These are phyloP conservation scores for Acanthurus leucopareius DNA, from an alignment of 2,797 vertebrate species.

Conservation along the genomic window DNA sequence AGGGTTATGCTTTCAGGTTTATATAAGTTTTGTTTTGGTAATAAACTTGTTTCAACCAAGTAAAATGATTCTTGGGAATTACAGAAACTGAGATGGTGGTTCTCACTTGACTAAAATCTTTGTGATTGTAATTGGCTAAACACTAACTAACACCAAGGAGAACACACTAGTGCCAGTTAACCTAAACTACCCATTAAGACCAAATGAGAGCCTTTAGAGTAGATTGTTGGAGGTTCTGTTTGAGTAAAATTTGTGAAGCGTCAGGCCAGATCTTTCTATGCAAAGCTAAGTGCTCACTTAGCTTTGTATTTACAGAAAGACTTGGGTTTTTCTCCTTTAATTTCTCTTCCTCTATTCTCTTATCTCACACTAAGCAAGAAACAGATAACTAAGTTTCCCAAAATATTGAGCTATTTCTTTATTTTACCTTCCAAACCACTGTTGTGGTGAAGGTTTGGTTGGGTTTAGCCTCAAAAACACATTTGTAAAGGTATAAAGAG, in stretches of 20 bases:
- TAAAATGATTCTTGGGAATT: not conserved
- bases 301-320: not conserved
- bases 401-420: too few relatives aligned
- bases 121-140: not conserved
- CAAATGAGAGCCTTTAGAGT: too few relatives aligned
- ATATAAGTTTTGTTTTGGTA: slow-evolving; percentile 3
- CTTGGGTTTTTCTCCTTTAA: not conserved
- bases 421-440: too few relatives aligned
- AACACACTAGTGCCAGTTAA: not conserved
- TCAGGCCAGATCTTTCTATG: not conserved
- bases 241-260: not conserved
- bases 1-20: slow-evolving; percentile 15
- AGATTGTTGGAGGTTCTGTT: too few relatives aligned
- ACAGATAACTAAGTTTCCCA: not conserved
- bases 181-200: not conserved
- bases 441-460: not conserved
- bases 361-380: not conserved
- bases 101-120: not conserved
- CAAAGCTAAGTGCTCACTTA: not conserved
- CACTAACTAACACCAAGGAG: not conserved
- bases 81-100: not conserved
- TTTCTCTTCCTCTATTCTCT: too few relatives aligned
- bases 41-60: not conserved
- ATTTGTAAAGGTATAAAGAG: not conserved
- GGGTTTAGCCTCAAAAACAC: not conserved